A percentile compares a stretch with the other conserved stretches of the same genome.
Evolutionary conservation across 2,797 vertebrate genomes (phyloP).

Genomic region (Antennarius maculatus): DNA sequence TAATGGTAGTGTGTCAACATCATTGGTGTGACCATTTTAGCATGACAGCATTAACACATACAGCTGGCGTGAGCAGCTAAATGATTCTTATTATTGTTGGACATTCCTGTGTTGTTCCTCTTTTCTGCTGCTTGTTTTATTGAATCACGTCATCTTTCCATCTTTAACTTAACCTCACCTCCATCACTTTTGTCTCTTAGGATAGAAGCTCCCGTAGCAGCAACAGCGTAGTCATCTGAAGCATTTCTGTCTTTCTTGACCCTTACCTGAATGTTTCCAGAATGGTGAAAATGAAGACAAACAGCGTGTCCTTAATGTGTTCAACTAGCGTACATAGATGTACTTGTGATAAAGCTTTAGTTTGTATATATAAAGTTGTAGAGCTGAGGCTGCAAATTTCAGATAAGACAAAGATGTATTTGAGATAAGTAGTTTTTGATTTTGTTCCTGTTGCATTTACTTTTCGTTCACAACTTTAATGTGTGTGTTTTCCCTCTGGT

Average conservation of each 20-base stretch:
- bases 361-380: constrained; percentile 1
- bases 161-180: constrained; percentile 26
- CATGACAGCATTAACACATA: too few species aligned
- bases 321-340: constrained; percentile 12
- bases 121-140: not conserved
- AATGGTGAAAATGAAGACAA: constrained; percentile 54
- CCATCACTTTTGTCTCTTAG: constrained; percentile 74
- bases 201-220: constrained; percentile 91
- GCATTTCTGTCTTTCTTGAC: constrained; percentile 50
- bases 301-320: constrained; percentile 13
- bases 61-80: too few species aligned
- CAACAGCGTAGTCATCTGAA: constrained; percentile 90
- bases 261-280: constrained; percentile 44
- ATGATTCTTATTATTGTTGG: too few species aligned
- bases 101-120: not conserved
- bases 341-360: not conserved
- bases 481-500: constrained; percentile 23
- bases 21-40: too few species aligned
- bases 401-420: not conserved
- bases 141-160: not conserved
- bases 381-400: not conserved
- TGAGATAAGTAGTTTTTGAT: constrained; percentile 1
- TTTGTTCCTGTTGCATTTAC: constrained; percentile 2
- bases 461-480: not conserved
- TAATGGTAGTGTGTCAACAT: too few species aligned